These are phyloP conservation scores for Prinia subflava DNA, from an alignment of 2,113 vertebrate genomes.

Conservation along the genomic window DNA sequence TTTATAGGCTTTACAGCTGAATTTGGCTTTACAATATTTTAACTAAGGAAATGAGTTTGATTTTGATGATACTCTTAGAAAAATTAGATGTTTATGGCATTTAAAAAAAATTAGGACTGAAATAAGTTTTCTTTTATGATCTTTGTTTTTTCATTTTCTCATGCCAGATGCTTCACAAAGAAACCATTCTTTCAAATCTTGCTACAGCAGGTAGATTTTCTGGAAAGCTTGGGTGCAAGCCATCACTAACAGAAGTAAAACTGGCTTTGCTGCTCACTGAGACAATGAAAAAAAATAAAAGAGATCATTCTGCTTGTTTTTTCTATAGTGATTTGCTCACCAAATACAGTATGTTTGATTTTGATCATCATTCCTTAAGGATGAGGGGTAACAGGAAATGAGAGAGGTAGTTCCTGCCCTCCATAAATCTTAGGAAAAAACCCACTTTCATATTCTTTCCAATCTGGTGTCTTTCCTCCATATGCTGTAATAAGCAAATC, in stretches of 20 bases:
- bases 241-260: background rate
- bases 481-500: background rate
- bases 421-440: background rate
- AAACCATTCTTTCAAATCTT: background rate
- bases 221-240: background rate
- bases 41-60: background rate
- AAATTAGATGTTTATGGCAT: background rate
- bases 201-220: background rate
- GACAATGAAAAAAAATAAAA: background rate
- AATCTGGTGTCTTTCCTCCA: background rate
- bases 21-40: background rate
- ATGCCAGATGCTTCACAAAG: background rate
- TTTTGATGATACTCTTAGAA: background rate
- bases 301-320: background rate
- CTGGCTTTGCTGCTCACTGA: background rate
- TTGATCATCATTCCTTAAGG: background rate
- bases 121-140: background rate
- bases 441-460: fast-evolving
- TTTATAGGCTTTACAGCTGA: background rate
- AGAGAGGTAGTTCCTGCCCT: background rate
- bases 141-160: background rate
- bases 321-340: background rate
- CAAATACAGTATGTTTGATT: fast-evolving
- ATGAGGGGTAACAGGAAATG: background rate
- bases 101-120: background rate